Base-by-base conservation (phyloP, 2,113 vertebrate genomes). In the Eudyptes chrysolophus region DNA sequence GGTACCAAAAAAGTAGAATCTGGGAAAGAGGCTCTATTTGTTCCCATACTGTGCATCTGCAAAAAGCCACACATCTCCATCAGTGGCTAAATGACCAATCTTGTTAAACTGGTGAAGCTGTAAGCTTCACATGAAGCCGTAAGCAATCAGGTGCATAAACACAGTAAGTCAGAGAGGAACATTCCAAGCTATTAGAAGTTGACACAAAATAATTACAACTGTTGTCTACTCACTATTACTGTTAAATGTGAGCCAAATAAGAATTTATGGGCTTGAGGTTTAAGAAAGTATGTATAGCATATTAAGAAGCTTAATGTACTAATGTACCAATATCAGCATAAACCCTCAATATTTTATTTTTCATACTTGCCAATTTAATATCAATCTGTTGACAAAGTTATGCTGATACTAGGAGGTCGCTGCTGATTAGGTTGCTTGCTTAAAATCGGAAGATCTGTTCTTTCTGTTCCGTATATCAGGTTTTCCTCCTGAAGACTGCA, bases 401-500 rank as follows among this genome's bases (percentile, higher is more conserved):
- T 98, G 92, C 99, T 99, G 97, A 99, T 99, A 97, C 99, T 99
- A 72, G 99, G 99, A 87, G 99, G 99, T 80, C 98, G 98, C 92
- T 98, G 99, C 55, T 98, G 98, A 97, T 99, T 99, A 90, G 98
- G 97, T 18, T 98, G 98, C 90, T 98, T 98, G 96, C 95, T 77
- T 55, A 99, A 98, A 97, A 98, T 97, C 1, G 98, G 90, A 96
- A 99, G 98, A 66, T 99, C 99, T 65, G 95, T 96, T 95, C 98
- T 98, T 95, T 99, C 98, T 54, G 97, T 95, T 89, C 98, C 96
- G n/a, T 98, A 99, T 27, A 98, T 98, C 89, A 99, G 84, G 68
- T 98, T 99, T 64, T 99, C 99, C 88, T 99, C 99, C 97, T 99
- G 99, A 92, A 99, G 98, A 97, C 99, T 99, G 97, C 99, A 99